These are phyloP conservation scores for Philotrypesis tridentata DNA, from an alignment of 1,140 invertebrate genomes.

Conservation along the genomic window DNA sequence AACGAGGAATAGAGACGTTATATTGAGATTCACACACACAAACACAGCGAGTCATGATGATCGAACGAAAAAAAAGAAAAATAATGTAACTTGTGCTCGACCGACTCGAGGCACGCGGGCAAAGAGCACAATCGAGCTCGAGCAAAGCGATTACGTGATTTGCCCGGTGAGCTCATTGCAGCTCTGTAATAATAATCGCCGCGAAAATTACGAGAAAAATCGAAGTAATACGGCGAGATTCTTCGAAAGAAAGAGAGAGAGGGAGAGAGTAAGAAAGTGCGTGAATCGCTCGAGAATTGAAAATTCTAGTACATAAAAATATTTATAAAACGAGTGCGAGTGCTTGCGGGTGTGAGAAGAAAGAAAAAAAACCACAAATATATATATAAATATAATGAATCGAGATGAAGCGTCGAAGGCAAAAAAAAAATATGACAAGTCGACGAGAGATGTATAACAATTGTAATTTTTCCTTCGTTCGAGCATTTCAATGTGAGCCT, in stretches of 20 bases:
- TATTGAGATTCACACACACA: too few species aligned
- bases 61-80: not conserved
- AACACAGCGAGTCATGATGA: not conserved
- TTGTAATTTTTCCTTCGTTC: conserved; percentile 2
- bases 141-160: not conserved
- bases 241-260: conserved; percentile 44
- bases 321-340: conserved; percentile 37
- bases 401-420: not conserved
- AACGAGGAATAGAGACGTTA: not conserved
- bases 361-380: conserved; percentile 9
- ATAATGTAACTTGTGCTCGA: not conserved
- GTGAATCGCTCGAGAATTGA: conserved; percentile 65
- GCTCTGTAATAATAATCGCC: conserved; percentile 6
- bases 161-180: not conserved
- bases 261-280: conserved; percentile 44
- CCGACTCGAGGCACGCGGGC: not conserved
- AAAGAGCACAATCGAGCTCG: not conserved
- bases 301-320: conserved; percentile 62
- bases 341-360: not conserved
- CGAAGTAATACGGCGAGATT: not conserved
- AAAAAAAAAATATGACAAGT: conserved; percentile 51
- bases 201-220: not conserved
- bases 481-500: not conserved
- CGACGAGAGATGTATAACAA: conserved; percentile 34
- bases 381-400: conserved; percentile 49